phyloP scores from a whole-genome alignment of 2,888 invertebrate genomes.

The Parnassius orleans region DNA sequence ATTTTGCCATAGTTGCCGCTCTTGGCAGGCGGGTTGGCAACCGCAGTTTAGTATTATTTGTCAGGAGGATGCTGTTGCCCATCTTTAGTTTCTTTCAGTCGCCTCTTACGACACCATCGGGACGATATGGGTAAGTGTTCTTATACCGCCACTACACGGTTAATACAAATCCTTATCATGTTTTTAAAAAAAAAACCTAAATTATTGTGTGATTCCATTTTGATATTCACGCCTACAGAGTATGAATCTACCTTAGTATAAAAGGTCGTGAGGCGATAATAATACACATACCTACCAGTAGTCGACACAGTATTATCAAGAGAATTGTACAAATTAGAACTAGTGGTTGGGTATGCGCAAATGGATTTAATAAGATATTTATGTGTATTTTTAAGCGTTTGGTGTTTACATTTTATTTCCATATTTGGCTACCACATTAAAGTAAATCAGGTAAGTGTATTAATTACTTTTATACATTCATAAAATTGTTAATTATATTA shows the following conservation, averaged over 20 bases:
- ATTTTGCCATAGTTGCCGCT: too few species aligned
- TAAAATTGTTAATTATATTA: too few species aligned
- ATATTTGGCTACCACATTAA: constrained; percentile 15
- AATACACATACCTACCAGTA: constrained; percentile 10
- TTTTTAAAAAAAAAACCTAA: too few species aligned
- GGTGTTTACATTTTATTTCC: not conserved
- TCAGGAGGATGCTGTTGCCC: too few species aligned
- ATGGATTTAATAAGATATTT: constrained; percentile 10
- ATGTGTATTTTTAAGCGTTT: constrained; percentile 7
- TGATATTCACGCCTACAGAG: not conserved
- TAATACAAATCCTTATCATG: too few species aligned
- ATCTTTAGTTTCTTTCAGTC: too few species aligned
- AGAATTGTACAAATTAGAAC: constrained; percentile 18
- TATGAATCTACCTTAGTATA: constrained; percentile 15
- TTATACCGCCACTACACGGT: too few species aligned
- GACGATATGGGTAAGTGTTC: too few species aligned
- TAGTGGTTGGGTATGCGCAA: not conserved
- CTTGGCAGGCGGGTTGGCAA: too few species aligned
- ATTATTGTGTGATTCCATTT: too few species aligned
- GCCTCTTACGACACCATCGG: too few species aligned
- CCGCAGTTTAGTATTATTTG: too few species aligned
- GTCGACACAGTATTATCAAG: constrained; percentile 20
- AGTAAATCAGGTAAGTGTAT: constrained; percentile 13
- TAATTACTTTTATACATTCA: not conserved
- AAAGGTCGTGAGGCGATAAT: constrained; percentile 16